Evolutionary conservation across 2,888 invertebrate species (phyloP).

Genomic region (Doris montereyensis): DNA sequence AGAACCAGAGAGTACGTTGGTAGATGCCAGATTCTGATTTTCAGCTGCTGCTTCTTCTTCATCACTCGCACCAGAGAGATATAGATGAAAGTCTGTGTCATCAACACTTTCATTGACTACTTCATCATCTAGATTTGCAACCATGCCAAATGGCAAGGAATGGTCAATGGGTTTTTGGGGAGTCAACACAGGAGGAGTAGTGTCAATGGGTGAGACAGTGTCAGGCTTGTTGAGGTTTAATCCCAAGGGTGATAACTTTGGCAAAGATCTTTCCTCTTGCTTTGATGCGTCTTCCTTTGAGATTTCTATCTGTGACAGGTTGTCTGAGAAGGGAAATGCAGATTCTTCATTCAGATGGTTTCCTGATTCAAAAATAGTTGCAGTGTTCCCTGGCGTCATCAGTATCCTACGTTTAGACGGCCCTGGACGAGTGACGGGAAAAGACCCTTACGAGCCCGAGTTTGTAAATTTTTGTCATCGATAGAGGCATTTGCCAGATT

Average conservation of each 20-base stretch:
- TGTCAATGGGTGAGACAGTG: neutral
- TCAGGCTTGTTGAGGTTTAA: neutral
- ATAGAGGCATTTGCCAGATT: constrained; percentile 30
- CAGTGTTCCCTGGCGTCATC: no score
- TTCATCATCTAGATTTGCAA: neutral
- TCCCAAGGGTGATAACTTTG: constrained; percentile 17
- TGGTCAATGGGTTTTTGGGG: constrained; percentile 25
- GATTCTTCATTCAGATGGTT: no score
- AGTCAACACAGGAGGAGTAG: constrained; percentile 30
- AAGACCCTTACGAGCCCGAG: no score
- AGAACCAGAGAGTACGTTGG: no score
- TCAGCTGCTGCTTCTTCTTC: constrained; percentile 30
- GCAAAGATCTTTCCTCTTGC: constrained; percentile 5
- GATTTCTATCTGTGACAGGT: neutral
- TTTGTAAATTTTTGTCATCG: neutral
- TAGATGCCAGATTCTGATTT: no score
- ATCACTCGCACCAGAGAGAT: constrained; percentile 30
- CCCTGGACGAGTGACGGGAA: no score
- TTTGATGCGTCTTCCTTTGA: constrained; percentile 24
- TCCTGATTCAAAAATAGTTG: no score
- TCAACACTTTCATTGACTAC: constrained; percentile 35
- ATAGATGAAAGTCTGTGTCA: constrained; percentile 36
- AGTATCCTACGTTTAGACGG: no score
- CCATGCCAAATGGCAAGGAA: neutral
- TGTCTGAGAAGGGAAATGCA: no score